phyloP scores from a whole-genome alignment of 2,888 invertebrate genomes.

The Mantis religiosa region DNA sequence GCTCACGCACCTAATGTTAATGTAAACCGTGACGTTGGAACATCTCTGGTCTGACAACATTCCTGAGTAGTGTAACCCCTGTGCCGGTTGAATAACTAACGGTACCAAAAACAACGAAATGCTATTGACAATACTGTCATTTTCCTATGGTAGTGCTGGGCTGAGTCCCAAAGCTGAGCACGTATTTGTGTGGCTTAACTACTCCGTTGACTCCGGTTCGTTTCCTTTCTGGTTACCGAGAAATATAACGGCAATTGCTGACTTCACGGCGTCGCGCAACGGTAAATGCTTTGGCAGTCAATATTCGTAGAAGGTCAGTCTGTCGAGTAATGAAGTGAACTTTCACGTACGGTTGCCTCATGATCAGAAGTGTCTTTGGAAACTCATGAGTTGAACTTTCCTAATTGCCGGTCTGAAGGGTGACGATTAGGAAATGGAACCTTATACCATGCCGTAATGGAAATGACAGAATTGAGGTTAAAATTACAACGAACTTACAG shows the following conservation, averaged over 20 bases:
- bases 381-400: background rate
- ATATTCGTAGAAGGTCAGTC: background rate
- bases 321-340: background rate
- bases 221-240: background rate
- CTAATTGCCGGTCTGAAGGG: background rate
- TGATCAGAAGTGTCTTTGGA: background rate
- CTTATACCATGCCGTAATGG: no score
- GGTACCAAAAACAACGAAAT: background rate
- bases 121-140: background rate
- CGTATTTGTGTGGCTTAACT: background rate
- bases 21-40: background rate
- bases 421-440: no score
- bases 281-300: background rate
- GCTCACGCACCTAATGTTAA: background rate
- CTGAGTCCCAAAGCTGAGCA: background rate
- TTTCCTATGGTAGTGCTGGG: background rate
- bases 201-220: background rate
- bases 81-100: background rate
- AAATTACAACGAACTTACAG: no score
- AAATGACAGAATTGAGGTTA: no score
- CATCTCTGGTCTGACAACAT: background rate
- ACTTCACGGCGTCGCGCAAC: background rate
- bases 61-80: background rate
- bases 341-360: background rate
- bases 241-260: background rate